A percentile compares a stretch with the other conserved stretches of the same genome.
phyloP scores from a whole-genome alignment of 2,888 invertebrate species.

The Clitarchus hookeri region DNA sequence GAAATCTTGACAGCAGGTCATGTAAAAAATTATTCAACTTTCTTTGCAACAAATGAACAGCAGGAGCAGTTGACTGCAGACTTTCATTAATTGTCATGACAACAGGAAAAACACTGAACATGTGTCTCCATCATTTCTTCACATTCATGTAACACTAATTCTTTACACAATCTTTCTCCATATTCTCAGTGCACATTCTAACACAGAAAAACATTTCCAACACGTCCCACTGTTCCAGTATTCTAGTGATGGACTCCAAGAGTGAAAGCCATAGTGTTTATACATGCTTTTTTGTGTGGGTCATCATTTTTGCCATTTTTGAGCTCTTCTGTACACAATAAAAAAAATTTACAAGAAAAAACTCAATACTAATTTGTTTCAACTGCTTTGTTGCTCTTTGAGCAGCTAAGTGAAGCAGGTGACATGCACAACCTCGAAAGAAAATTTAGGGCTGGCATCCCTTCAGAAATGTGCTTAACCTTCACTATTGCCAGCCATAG shows the following conservation, averaged over 20 bases:
- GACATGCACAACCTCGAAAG: background rate
- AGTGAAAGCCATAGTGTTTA: background rate
- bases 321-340: background rate
- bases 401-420: background rate
- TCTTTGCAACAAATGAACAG: background rate
- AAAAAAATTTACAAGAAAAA: background rate
- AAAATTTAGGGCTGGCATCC: background rate
- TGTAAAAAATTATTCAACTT: background rate
- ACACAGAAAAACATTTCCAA: background rate
- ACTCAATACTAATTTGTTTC: background rate
- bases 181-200: background rate
- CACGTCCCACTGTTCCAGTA: background rate
- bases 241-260: background rate
- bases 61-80: background rate
- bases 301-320: background rate
- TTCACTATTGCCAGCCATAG: background rate
- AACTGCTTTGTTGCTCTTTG: background rate
- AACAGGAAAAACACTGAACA: background rate
- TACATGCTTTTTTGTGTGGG: background rate
- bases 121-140: background rate
- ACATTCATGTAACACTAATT: background rate
- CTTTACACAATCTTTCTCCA: background rate
- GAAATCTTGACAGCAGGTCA: background rate
- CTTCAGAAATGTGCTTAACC: background rate
- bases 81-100: background rate